Evolutionary conservation across 1,140 invertebrate species (phyloP).

Genomic region (Panulirus ornatus): DNA sequence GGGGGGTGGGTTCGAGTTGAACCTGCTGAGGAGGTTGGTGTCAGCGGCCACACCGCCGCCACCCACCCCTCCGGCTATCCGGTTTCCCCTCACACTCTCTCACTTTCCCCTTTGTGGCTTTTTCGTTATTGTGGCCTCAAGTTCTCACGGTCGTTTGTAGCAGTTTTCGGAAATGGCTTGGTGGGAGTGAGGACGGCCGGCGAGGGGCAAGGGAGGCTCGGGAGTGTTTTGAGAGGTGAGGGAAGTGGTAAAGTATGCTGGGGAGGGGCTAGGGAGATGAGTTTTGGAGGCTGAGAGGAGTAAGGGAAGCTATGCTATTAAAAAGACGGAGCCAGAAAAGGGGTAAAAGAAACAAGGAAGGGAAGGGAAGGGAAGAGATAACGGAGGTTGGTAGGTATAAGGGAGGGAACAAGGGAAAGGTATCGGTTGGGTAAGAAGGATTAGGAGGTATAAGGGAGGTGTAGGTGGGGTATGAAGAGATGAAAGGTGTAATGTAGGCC

Average conservation of each 20-base stretch:
- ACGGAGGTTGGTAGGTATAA: neutral
- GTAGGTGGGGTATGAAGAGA: neutral
- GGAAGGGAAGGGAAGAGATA: neutral
- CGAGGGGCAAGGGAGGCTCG: neutral
- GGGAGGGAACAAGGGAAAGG: neutral
- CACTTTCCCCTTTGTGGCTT: slow-evolving; percentile 58
- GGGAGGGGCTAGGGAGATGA: neutral
- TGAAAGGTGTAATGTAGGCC: neutral
- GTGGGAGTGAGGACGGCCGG: neutral
- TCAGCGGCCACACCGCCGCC: no score
- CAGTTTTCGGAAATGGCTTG: neutral
- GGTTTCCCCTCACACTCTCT: slow-evolving; percentile 64
- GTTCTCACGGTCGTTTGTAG: slow-evolving; percentile 58
- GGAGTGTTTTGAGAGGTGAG: neutral
- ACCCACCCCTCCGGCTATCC: slow-evolving; percentile 29
- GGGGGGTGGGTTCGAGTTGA: no score
- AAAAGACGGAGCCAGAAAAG: neutral
- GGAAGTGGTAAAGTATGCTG: neutral
- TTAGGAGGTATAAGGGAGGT: neutral
- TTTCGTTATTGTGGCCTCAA: slow-evolving; percentile 50
- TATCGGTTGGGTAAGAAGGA: neutral
- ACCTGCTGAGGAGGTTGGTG: no score
- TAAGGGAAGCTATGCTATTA: neutral
- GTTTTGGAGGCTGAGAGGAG: neutral
- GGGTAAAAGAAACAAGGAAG: neutral